Conservation (phyloP, 1,140 invertebrate species). For the Xylocopa sonorina region DNA sequence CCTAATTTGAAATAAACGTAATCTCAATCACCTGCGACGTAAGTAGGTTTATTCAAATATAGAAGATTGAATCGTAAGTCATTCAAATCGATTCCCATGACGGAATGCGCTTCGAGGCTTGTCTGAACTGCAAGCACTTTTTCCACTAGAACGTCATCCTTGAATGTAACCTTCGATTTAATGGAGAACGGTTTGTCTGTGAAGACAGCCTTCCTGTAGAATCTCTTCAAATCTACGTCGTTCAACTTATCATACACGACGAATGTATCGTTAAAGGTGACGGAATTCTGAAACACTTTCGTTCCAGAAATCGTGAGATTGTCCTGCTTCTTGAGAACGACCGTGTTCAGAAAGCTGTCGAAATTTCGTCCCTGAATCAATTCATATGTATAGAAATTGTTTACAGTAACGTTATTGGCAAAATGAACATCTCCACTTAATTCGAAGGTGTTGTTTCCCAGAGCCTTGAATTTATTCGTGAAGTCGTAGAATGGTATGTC, state of each 20-base stretch:
- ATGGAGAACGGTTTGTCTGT: slow-evolving; percentile 61
- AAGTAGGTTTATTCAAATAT: slow-evolving; percentile 51
- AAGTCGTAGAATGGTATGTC: slow-evolving; percentile 54
- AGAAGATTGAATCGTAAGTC: slow-evolving; percentile 55
- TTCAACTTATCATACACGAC: slow-evolving; percentile 60
- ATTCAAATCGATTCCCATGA: slow-evolving; percentile 64
- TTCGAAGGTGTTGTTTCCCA: slow-evolving; percentile 48
- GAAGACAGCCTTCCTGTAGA: slow-evolving; percentile 65
- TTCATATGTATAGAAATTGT: slow-evolving; percentile 57
- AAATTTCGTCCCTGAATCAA: slow-evolving; percentile 59
- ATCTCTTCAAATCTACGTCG: slow-evolving; percentile 63
- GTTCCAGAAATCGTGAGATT: slow-evolving; percentile 56
- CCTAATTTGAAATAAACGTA: not conserved
- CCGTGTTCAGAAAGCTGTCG: slow-evolving; percentile 45
- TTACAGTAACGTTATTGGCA: slow-evolving; percentile 36
- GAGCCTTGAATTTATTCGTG: slow-evolving; percentile 31
- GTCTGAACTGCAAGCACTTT: slow-evolving; percentile 49
- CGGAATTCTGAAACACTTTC: slow-evolving; percentile 62
- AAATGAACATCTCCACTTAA: slow-evolving; percentile 64
- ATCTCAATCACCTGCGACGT: slow-evolving; percentile 52
- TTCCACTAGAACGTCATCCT: slow-evolving; percentile 51
- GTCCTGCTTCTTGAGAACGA: slow-evolving; percentile 52
- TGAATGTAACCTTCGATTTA: slow-evolving; percentile 58
- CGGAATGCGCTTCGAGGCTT: slow-evolving; percentile 47
- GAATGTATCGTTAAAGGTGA: slow-evolving; percentile 60